phyloP scores from a whole-genome alignment of 2,113 vertebrate species.

The Mesitornis unicolor region DNA sequence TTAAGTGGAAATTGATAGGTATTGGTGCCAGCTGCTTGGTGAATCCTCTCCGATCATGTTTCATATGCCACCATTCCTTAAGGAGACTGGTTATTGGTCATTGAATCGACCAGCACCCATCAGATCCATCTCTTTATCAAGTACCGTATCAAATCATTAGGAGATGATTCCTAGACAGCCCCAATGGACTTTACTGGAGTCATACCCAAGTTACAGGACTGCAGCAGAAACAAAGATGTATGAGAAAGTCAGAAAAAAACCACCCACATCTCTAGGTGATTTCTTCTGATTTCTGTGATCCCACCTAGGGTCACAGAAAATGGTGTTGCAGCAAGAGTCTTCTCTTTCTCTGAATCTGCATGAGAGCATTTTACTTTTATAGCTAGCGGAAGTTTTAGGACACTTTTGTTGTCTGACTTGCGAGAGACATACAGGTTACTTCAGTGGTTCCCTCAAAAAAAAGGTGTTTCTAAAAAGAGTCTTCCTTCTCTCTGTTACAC shows the following conservation, averaged over 20 bases:
- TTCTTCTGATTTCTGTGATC: neutral
- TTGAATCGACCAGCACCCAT: neutral
- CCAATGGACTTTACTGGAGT: neutral
- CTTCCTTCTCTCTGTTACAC: neutral
- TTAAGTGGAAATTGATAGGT: neutral
- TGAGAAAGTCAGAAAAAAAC: neutral
- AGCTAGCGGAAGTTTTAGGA: neutral
- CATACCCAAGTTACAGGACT: neutral
- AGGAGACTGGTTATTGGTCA: neutral
- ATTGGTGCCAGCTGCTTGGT: neutral
- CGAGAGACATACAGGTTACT: slow-evolving; percentile 17
- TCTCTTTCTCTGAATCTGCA: neutral
- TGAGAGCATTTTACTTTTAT: neutral
- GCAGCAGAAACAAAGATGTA: neutral
- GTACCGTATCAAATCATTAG: neutral
- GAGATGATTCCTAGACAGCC: neutral
- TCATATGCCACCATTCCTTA: neutral
- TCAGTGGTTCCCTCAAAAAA: neutral
- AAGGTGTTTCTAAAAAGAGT: neutral
- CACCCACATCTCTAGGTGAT: neutral
- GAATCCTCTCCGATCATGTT: neutral
- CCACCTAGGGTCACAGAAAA: neutral
- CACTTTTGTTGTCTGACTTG: neutral
- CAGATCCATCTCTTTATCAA: neutral
- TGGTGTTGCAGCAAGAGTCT: neutral